phyloP scores from a whole-genome alignment of 2,113 vertebrate genomes.

The Thymallus thymallus region DNA sequence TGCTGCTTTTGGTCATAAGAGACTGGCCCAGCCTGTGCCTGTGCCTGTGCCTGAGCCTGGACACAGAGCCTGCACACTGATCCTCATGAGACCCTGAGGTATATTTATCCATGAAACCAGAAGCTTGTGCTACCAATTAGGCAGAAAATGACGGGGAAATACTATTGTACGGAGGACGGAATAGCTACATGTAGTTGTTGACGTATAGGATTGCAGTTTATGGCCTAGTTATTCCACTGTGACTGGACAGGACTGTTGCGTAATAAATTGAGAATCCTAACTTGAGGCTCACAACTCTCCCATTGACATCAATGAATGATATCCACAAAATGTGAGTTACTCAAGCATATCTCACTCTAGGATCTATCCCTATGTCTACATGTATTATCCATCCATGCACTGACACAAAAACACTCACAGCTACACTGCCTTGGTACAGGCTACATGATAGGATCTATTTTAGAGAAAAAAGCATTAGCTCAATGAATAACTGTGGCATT shows the following conservation, averaged over 20 bases:
- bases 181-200: not conserved
- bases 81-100: not conserved
- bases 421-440: no score
- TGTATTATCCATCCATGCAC: no score
- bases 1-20: not conserved
- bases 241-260: not conserved
- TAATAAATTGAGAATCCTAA: not conserved
- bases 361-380: not conserved
- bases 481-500: not conserved
- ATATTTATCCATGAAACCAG: constrained; percentile 1
- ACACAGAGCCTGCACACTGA: not conserved
- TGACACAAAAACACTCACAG: not conserved
- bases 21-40: constrained; percentile 1
- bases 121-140: not conserved
- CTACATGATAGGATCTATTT: no score
- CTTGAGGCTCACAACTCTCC: not conserved
- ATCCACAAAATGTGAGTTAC: not conserved
- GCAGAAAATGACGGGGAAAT: not conserved
- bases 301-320: not conserved
- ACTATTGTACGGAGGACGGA: not conserved
- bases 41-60: not conserved
- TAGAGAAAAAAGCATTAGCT: no score
- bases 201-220: not conserved
- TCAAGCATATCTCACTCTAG: not conserved
- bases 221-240: not conserved